Base-by-base conservation (phyloP, 2,888 invertebrate species). In the Eupithecia vulgata region DNA sequence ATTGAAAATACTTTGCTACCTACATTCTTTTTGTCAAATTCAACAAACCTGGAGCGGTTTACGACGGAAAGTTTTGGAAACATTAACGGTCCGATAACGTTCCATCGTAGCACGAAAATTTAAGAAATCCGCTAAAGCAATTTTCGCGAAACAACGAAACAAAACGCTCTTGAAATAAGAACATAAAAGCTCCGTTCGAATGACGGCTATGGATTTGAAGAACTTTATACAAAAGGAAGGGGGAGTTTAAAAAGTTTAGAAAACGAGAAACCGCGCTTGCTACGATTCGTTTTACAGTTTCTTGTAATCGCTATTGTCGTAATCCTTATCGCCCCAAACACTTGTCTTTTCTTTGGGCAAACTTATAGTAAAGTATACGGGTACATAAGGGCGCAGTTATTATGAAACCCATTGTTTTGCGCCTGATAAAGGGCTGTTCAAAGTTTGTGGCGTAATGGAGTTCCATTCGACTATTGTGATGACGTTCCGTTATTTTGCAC, bases 331-430 rank as follows among this genome's bases (percentile, higher is more conserved):
- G 77, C 74, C 70, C 61, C 78, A 76, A 72, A 77, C 79, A 83
- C 83, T 85, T 89, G 87, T 88, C 87, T 86, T 52, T 21, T 88
- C 87, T 86, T 52, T 21, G 21, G 78, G 83, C 84, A 84, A 84
- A 88, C 88, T 89, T 87, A 86, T 86, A 87, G 87, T 73, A 74
- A 74, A 67, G 88, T 87, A 87, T 88, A 85, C 84, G 88, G 84
- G 76, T 72, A 82, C 81, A 81, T 82, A 78, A 81, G 84, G 84
- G 82, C 80, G 79, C 81, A 77, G 84, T 86, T 85, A 86, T 84
- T 83, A 81, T 80, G 82, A 79, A 73, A 73, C 74, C 84, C 84
- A 84, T 86, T 88, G 88, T 88, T 86, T 85, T 78, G 80, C 74
- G 76, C 48, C 80, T 82, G 87, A 87, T 88, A 87, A 84, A 83